phyloP scores from a whole-genome alignment of 92 coral and sea anemone species.

The Virgularia gustaviana region DNA sequence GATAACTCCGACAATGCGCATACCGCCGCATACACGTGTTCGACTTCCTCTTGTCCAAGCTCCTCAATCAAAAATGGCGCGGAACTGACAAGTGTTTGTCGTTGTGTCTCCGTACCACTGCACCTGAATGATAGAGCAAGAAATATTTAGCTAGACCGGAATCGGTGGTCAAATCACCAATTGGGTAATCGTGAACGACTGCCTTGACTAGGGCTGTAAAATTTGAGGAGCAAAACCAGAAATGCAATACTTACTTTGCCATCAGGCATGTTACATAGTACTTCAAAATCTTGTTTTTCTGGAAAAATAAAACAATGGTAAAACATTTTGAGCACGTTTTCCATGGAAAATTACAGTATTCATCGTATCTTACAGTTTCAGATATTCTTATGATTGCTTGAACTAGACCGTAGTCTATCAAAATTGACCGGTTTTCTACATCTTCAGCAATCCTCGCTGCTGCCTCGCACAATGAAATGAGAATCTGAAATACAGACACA shows the following conservation, averaged over 20 bases:
- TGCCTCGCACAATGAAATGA: constrained; percentile 60
- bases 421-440: constrained; percentile 80
- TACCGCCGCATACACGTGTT: constrained; percentile 66
- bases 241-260: neutral
- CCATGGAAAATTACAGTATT: neutral
- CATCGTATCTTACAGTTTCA: constrained; percentile 46
- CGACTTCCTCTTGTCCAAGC: constrained; percentile 59
- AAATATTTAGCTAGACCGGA: no score
- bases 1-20: constrained; percentile 80
- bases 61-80: constrained; percentile 82
- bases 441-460: constrained; percentile 82
- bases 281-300: constrained; percentile 20
- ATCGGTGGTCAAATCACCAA: no score
- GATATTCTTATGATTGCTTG: constrained; percentile 65
- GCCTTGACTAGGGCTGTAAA: neutral
- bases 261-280: constrained; percentile 22
- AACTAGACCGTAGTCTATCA: constrained; percentile 86
- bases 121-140: no score
- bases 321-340: neutral
- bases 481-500: constrained; percentile 55
- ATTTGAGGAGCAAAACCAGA: neutral
- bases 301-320: neutral
- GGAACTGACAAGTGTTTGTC: constrained; percentile 66
- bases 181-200: no score
- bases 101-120: constrained; percentile 71